phyloP scores from a whole-genome alignment of 2,888 invertebrate genomes.

The Sphaerophoria rueppellii region DNA sequence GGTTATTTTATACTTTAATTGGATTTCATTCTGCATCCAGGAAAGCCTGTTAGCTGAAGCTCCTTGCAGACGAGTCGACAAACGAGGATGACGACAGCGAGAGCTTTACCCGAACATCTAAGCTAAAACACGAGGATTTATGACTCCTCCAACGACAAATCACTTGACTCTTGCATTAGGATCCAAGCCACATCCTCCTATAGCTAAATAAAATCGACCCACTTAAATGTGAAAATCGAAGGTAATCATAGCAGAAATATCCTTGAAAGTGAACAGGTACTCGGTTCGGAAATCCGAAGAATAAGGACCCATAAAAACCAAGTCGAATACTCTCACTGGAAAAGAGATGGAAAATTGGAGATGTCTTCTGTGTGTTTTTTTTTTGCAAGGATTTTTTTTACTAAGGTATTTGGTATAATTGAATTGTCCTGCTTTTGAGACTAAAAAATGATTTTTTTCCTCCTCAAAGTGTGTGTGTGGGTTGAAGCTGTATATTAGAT shows the following conservation, averaged over 20 bases:
- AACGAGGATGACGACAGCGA: neutral
- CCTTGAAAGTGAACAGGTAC: conserved; percentile 32
- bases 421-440: conserved; percentile 25
- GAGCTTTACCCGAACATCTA: conserved; percentile 15
- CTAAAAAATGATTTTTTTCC: conserved; percentile 9
- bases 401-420: conserved; percentile 32
- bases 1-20: conserved; percentile 65
- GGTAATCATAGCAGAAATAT: conserved; percentile 27
- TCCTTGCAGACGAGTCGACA: neutral
- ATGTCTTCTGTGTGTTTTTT: conserved; percentile 11
- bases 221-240: conserved; percentile 21
- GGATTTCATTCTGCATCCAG: conserved; percentile 42
- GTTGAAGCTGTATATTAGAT: neutral
- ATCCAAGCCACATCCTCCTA: neutral
- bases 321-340: conserved; percentile 1
- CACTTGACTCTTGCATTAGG: conserved; percentile 23
- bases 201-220: neutral
- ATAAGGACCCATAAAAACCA: conserved; percentile 25
- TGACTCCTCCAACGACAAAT: conserved; percentile 33
- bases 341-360: conserved; percentile 23
- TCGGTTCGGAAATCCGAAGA: conserved; percentile 26
- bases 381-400: neutral
- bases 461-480: neutral
- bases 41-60: neutral
- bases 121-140: conserved; percentile 37